Evolutionary conservation across 2,888 invertebrate species (phyloP).

Genomic region (Drosophila monieri): DNA sequence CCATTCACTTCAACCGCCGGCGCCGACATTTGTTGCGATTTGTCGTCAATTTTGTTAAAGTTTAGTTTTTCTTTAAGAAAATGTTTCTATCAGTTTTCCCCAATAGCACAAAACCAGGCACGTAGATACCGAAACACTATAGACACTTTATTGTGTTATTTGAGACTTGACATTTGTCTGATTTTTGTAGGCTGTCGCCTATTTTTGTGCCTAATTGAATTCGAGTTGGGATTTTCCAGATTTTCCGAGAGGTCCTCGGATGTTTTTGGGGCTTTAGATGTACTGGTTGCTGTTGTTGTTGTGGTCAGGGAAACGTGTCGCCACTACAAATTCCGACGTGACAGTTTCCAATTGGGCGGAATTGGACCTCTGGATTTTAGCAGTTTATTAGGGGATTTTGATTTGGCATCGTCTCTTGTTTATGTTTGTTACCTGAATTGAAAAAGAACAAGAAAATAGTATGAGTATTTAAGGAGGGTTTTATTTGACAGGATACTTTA

Average conservation of each 20-base stretch:
- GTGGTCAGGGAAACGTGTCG: slow-evolving; percentile 51
- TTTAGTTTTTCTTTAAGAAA: background rate
- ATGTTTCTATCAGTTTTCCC: slow-evolving; percentile 16
- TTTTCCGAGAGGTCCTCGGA: slow-evolving; percentile 10
- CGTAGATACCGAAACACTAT: slow-evolving; percentile 29
- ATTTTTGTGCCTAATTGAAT: slow-evolving; percentile 55
- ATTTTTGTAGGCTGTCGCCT: slow-evolving; percentile 35
- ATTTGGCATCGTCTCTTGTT: slow-evolving; percentile 37
- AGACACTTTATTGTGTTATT: slow-evolving; percentile 34
- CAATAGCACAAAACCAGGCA: slow-evolving; percentile 11
- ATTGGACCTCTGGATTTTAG: slow-evolving; percentile 33
- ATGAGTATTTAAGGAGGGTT: slow-evolving; percentile 1
- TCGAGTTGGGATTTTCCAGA: slow-evolving; percentile 36
- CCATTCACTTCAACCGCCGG: slow-evolving; percentile 79
- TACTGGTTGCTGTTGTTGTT: slow-evolving; percentile 21
- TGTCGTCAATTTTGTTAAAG: slow-evolving; percentile 12
- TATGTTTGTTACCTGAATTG: slow-evolving; percentile 43
- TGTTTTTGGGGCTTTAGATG: slow-evolving; percentile 27
- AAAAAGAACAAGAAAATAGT: slow-evolving; percentile 7
- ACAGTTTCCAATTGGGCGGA: slow-evolving; percentile 19
- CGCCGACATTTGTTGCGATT: slow-evolving; percentile 74
- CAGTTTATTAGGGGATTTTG: slow-evolving; percentile 44
- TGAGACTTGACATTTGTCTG: slow-evolving; percentile 45
- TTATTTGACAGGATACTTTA: background rate
- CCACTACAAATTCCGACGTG: slow-evolving; percentile 46